Base-by-base conservation (phyloP, 2,797 vertebrate species). In the Sandelia bainsii region DNA sequence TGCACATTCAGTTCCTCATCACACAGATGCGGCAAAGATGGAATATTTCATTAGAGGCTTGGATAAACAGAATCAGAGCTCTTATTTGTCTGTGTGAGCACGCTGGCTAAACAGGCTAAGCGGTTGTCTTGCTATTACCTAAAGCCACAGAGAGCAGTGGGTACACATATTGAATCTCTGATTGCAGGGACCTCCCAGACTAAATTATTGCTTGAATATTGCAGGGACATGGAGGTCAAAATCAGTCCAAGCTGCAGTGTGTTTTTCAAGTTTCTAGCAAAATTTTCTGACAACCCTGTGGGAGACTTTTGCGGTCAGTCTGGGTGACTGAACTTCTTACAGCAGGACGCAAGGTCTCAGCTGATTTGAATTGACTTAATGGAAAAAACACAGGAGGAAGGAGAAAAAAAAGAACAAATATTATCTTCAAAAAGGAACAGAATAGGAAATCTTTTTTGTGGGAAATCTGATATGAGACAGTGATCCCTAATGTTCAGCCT, bases 41-140 rank as follows among this genome's bases (percentile, higher is more conserved):
- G 80, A 89, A 90, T 84, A 88, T 89, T 90, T 89, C 84, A 92
- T 91, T 86, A 88, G 69, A 53, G 73, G 66, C 78, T 68, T 71
- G 81, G 80, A 84, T 91, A 87, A 91, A 91, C 88, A 86, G 78
- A 82, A 69, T 77, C 58, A 64, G 59, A 23, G 66, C 65, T 75
- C 65, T 27, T 74, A 75, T 85, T 22, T 46, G 75, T 80, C 72
- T 72, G 74, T 69, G 67, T 12, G 65, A 69, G 72, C 27, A 17
- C 2, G 50, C 48, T n/a, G 60, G 50, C 71, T 34, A n/a, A 79
- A 77, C 57, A 72, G 66, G 75, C 76, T 48, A 54, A 77, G 79
- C 76, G 60, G 69, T 77, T 70, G 68, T 86, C 53, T 74, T 62
- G 62, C 62, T 76, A 74, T 88, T 84, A 83, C 82, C 77, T 66